Evolutionary conservation across 2,113 vertebrate species (phyloP).

Genomic region (Alligator mississippiensis): DNA sequence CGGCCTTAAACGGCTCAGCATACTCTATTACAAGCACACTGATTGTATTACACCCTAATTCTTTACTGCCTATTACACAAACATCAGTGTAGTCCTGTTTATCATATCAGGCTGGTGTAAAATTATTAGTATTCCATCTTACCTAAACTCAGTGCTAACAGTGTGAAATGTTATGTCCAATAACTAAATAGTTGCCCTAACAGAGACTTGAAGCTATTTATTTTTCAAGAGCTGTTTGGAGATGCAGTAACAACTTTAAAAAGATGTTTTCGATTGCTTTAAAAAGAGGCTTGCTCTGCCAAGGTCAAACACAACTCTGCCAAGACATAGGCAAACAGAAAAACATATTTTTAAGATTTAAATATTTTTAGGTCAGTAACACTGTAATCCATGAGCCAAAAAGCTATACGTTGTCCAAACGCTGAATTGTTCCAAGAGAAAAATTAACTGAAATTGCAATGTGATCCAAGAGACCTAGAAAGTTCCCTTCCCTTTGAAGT

Average conservation of each 20-base stretch:
- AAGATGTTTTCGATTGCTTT: constrained; percentile 76
- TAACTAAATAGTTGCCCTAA: constrained; percentile 41
- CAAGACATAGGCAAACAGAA: constrained; percentile 68
- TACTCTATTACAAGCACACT: not conserved
- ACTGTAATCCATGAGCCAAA: constrained; percentile 67
- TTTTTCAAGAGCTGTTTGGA: constrained; percentile 63
- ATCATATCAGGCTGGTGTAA: constrained; percentile 57
- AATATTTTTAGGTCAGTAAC: constrained; percentile 50
- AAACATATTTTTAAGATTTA: constrained; percentile 70
- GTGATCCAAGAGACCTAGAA: constrained; percentile 67
- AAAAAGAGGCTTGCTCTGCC: constrained; percentile 32
- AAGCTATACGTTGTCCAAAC: constrained; percentile 57
- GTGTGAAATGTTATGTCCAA: constrained; percentile 33
- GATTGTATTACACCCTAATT: not conserved
- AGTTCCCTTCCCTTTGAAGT: constrained; percentile 65
- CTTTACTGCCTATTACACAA: not conserved
- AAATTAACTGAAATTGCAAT: constrained; percentile 56
- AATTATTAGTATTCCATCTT: constrained; percentile 59
- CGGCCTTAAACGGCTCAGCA: not conserved
- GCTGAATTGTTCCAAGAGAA: constrained; percentile 57
- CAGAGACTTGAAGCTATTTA: constrained; percentile 44
- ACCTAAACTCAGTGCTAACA: constrained; percentile 41
- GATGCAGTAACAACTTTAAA: constrained; percentile 57
- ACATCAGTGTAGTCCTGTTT: constrained; percentile 26
- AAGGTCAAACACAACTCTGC: constrained; percentile 77